Evolutionary conservation across 92 coral and sea anemone species (phyloP).

Genomic region (Blastomussa wellsi): DNA sequence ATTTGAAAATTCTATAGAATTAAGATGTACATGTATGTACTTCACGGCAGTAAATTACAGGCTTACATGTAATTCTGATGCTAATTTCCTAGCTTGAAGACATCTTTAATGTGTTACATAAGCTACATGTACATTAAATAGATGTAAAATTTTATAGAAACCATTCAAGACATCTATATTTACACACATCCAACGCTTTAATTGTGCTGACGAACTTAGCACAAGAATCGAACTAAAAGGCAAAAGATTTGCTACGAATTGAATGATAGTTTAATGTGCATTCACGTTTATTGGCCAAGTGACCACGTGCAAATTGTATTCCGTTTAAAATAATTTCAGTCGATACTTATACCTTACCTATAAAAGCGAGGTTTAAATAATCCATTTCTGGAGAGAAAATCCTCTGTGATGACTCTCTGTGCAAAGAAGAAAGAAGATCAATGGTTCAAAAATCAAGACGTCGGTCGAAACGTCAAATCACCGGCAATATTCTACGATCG

Average conservation of each 20-base stretch:
- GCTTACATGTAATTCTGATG: too few relatives aligned
- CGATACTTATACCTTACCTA: slow-evolving; percentile 36
- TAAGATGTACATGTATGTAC: too few relatives aligned
- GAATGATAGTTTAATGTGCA: background rate
- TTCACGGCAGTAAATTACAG: too few relatives aligned
- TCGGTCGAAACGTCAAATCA: background rate
- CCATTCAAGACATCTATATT: background rate
- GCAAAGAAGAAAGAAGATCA: background rate
- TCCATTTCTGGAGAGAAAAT: slow-evolving; percentile 43
- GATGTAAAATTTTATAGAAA: background rate
- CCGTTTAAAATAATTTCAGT: background rate
- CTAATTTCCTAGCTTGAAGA: too few relatives aligned
- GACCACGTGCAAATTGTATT: slow-evolving; percentile 44
- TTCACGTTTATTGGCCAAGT: background rate
- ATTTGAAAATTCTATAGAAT: too few relatives aligned
- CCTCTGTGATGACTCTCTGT: slow-evolving; percentile 46
- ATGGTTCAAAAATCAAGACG: background rate
- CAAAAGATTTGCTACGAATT: background rate
- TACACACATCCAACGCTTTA: background rate
- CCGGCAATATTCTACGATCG: slow-evolving; percentile 1
- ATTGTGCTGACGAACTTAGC: background rate
- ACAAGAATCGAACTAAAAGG: background rate
- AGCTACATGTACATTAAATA: background rate
- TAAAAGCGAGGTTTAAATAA: slow-evolving; percentile 41
- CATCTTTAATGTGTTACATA: background rate